Evolutionary conservation across 2,113 vertebrate species (phyloP).

Genomic region (Ranitomeya variabilis): DNA sequence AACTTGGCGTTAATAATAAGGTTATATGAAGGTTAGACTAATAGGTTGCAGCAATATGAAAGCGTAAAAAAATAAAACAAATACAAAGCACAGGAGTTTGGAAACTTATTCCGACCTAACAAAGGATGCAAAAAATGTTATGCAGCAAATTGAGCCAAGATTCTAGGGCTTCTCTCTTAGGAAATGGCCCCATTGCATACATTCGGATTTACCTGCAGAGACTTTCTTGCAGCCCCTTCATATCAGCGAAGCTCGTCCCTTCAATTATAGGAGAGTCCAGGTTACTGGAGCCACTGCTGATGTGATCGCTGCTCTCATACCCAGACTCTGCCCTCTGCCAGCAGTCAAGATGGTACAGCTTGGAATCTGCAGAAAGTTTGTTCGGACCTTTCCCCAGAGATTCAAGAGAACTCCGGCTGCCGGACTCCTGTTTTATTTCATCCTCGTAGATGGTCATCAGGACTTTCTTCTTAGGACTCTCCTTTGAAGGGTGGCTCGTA

Average conservation of each 20-base stretch:
- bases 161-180: no score
- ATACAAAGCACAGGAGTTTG: no score
- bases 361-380: constrained; percentile 68
- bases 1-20: no score
- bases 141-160: no score
- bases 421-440: constrained; percentile 82
- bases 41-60: no score
- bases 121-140: no score
- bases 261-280: constrained; percentile 83
- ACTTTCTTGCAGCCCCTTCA: constrained; percentile 71
- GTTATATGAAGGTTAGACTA: no score
- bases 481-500: constrained; percentile 70
- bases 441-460: constrained; percentile 97
- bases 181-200: neutral
- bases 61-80: no score
- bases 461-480: constrained; percentile 81
- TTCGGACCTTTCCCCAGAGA: constrained; percentile 76
- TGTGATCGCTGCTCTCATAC: constrained; percentile 90
- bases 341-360: constrained; percentile 73
- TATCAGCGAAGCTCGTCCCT: constrained; percentile 70
- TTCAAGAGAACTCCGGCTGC: constrained; percentile 84
- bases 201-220: constrained; percentile 75
- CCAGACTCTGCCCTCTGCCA: constrained; percentile 93
- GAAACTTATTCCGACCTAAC: no score
- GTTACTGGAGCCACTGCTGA: constrained; percentile 86